phyloP scores from a whole-genome alignment of 2,888 invertebrate species.

The Plusia festucae region DNA sequence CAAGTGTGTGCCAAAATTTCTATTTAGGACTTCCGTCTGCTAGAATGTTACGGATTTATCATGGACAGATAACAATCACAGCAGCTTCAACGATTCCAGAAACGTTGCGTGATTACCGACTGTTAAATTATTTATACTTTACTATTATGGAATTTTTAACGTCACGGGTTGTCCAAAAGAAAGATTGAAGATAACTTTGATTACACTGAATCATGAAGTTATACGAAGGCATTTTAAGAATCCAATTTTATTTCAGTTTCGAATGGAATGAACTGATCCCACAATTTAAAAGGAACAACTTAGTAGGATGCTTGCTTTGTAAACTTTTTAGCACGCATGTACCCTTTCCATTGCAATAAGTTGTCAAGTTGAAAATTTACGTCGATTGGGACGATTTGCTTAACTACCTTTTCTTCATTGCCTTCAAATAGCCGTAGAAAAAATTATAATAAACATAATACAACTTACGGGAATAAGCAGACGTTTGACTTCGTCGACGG shows the following conservation, averaged over 20 bases:
- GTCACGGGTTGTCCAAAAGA: slow-evolving; percentile 29
- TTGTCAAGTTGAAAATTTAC: too few relatives aligned
- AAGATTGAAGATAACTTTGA: slow-evolving; percentile 30
- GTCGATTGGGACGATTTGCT: too few relatives aligned
- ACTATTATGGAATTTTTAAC: slow-evolving; percentile 34
- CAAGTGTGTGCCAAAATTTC: slow-evolving; percentile 48
- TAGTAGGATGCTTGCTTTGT: not conserved
- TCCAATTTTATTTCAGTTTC: slow-evolving; percentile 14
- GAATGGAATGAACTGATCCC: not conserved
- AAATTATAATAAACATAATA: not conserved
- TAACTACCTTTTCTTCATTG: not conserved
- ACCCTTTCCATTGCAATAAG: too few relatives aligned
- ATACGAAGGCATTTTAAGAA: slow-evolving; percentile 22
- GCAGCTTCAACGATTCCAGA: slow-evolving; percentile 21
- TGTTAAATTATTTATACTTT: slow-evolving; percentile 42
- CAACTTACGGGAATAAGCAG: slow-evolving; percentile 97
- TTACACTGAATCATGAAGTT: slow-evolving; percentile 17
- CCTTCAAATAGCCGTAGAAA: too few relatives aligned
- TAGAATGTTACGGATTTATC: slow-evolving; percentile 33
- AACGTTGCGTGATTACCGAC: slow-evolving; percentile 23
- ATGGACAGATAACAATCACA: slow-evolving; percentile 40
- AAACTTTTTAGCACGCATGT: too few relatives aligned
- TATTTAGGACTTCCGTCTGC: slow-evolving; percentile 41
- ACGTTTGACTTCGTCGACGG: slow-evolving; percentile 99
- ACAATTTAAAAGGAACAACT: not conserved